Base-by-base conservation (phyloP, 1,140 invertebrate genomes). In the Pseudoatta argentina region DNA sequence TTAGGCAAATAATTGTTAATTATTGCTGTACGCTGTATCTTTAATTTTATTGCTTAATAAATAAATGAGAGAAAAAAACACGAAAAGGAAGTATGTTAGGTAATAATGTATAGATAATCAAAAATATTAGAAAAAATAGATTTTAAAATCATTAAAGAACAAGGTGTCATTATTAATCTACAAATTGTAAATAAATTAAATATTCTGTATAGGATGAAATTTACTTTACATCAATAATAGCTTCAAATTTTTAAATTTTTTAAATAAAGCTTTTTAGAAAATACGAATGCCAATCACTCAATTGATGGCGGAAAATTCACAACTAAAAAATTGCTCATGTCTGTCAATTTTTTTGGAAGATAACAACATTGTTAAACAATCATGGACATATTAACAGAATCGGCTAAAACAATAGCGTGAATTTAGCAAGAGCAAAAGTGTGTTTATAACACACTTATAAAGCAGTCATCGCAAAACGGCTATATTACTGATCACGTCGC, bases 341-440 rank as follows among this genome's bases (percentile, higher is more conserved):
- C 10, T 82, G 57, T 48, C 24, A 18, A 34, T 44, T 72, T 30
- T 39, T 30, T 39, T 30, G 12, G 14, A 10, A 34, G 2, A 10
- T 10, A 78, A 44, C 27, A 30, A 21, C 30, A 34, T 53, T 6
- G 21, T 53, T 53, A 8, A 53, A 39, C 34, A 77, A 75, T 83
- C 1, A 30, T 48, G 12, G 27, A 18, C 10, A 64, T 63, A 66
- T 66, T 57, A 57, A 57, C 44, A 39, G 59, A 85, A 39, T 18
- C 34, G 12, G 21, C 21, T 39, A n/a, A 1, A 78, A 66, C 59
- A 85, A 85, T 78, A 27, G 73, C 21, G 30, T 78, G n/a, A 59
- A 34, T 85, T 85, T 85, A 48, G 73, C 61, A 67, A 76, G 73
- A 85, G 73, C 63, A 61, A 85, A 85, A 85, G 82, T 85, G 61